These are phyloP conservation scores for Tangara arthus DNA, from an alignment of 2,797 vertebrate species.

Conservation along the genomic window DNA sequence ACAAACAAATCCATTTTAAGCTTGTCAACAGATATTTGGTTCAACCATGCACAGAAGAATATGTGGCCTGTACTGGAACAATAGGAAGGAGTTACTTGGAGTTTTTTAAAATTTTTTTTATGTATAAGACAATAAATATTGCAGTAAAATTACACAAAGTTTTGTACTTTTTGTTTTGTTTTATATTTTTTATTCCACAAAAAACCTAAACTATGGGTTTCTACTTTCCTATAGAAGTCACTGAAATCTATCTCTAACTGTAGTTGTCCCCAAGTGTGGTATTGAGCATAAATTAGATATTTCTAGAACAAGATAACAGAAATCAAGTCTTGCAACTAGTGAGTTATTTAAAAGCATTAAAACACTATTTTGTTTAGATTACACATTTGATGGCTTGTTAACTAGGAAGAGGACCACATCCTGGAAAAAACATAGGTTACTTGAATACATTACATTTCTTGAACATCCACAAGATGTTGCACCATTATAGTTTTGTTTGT, in stretches of 20 bases:
- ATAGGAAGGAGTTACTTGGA: background rate
- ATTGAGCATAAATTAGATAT: background rate
- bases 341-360: background rate
- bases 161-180: background rate
- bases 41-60: background rate
- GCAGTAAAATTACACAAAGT: background rate
- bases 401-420: background rate
- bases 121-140: background rate
- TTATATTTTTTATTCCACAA: background rate
- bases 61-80: background rate
- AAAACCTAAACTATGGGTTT: background rate
- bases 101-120: background rate
- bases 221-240: background rate
- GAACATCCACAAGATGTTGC: background rate
- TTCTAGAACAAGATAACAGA: background rate
- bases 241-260: background rate
- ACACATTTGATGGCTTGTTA: background rate
- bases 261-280: background rate
- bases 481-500: background rate
- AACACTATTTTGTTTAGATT: background rate
- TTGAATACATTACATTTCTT: background rate
- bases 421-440: background rate
- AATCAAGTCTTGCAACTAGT: background rate
- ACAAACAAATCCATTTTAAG: background rate
- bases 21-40: background rate